Base-by-base conservation (phyloP, 2,113 vertebrate species). In the Cyprinodon tularosa region DNA sequence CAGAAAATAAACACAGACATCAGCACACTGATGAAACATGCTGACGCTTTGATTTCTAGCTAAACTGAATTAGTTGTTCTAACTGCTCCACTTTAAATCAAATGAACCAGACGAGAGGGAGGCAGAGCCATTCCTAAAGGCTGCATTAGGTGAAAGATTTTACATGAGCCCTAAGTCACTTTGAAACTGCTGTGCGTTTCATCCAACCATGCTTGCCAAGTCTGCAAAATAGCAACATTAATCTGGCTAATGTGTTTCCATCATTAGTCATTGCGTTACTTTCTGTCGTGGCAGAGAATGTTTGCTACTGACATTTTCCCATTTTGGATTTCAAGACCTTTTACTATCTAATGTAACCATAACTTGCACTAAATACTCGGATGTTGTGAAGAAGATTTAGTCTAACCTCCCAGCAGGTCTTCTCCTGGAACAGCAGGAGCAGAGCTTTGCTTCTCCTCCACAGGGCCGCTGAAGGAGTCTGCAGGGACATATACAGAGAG, bases 331-430 rank as follows among this genome's bases (percentile, higher is more conserved):
- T 15, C 40, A 14, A 20, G 1, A 72, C n/a, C 45, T 37, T 60
- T 62, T 4, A 61, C 17, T 12, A 73, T 71, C 13, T 50, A 40
- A 69, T 37, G 57, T 3, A 29, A 63, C 6, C 22, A 10, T 47
- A 0, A 48, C 62, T 73, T 47, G 2, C 12, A 50, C 45, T n/a
- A 57, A 42, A 53, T 6, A 59, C 20, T 62, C 42, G 12, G 12
- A 45, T 67, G 37, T 37, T 48, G 63, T 29, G 29, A 1, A n/a
- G 10, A 11, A 68, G 40, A 60, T 9, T 3, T 12, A 61, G 89
- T 74, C 90, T 94, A 94, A 99, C 98, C 98, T 94, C 96, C 95
- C 86, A 99, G 94, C 78, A 99, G 94, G 89, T 99, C 98, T 75
- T 94, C 96, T 85, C 94, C 95, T 81, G 96, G 95, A 76, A 94